A percentile compares a stretch with the other conserved stretches of the same genome.
These are phyloP conservation scores for Chelonus insularis DNA, from an alignment of 1,140 invertebrate species.

Conservation along the genomic window DNA sequence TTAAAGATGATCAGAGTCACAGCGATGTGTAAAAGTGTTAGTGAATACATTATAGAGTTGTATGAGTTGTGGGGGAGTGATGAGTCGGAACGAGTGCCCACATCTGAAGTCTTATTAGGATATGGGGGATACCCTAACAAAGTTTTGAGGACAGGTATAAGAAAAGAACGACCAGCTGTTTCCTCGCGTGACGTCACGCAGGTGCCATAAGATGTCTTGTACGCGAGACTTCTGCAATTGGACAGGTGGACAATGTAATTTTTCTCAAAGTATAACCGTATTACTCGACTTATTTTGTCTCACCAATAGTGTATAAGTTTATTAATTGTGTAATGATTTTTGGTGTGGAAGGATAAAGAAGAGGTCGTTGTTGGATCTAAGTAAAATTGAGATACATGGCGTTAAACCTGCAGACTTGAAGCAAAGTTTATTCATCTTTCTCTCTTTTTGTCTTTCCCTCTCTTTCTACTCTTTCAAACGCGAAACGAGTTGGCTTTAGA, in stretches of 20 bases:
- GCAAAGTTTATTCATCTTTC: neutral
- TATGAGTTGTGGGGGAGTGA: no score
- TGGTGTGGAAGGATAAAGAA: no score
- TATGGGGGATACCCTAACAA: neutral
- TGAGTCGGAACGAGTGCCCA: no score
- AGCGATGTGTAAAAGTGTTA: no score
- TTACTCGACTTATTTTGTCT: no score
- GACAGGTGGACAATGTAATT: conserved; percentile 19
- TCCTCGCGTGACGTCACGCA: conserved; percentile 27
- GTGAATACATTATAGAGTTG: no score
- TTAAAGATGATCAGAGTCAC: no score
- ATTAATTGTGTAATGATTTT: no score
- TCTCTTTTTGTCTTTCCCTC: conserved; percentile 6
- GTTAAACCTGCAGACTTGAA: conserved; percentile 3
- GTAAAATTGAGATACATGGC: conserved; percentile 17
- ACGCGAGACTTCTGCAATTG: neutral
- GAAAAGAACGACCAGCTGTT: conserved; percentile 27
- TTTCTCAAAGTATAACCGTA: neutral
- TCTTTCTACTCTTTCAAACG: conserved; percentile 12
- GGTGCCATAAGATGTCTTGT: conserved; percentile 11
- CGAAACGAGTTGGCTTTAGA: conserved; percentile 21
- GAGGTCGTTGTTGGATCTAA: neutral
- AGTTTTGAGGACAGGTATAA: conserved; percentile 1
- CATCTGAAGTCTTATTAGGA: neutral
- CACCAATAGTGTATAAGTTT: no score